Percentiles rank a stretch among this genome's conserved stretches.
phyloP scores from a whole-genome alignment of 2,113 vertebrate species.

The Cisticola juncidis region DNA sequence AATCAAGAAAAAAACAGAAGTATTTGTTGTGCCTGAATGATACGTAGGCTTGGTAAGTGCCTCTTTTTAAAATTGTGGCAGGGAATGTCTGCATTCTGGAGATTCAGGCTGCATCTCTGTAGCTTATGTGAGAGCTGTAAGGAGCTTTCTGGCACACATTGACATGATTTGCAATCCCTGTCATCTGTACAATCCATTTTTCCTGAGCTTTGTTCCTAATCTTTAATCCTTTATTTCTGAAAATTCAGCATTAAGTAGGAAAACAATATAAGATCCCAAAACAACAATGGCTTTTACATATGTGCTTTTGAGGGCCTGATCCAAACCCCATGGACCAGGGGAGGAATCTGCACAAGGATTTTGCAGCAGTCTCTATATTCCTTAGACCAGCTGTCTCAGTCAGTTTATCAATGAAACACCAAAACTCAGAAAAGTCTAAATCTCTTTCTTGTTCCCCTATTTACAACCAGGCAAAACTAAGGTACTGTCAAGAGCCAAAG shows the following conservation, averaged over 20 bases:
- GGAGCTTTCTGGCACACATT: slow-evolving; percentile 31
- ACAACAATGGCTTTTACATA: not conserved
- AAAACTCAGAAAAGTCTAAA: not conserved
- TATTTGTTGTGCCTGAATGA: slow-evolving; percentile 38
- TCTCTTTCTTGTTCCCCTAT: not conserved
- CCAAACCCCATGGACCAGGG: not conserved
- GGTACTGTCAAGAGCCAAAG: not conserved
- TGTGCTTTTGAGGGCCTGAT: not conserved
- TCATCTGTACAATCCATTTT: slow-evolving; percentile 11
- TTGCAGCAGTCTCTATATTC: not conserved
- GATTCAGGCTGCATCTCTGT: not conserved
- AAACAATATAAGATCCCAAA: not conserved
- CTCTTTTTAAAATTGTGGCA: slow-evolving; percentile 34
- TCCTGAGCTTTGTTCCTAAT: not conserved
- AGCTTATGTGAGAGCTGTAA: not conserved
- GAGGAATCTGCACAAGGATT: not conserved
- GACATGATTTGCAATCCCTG: not conserved
- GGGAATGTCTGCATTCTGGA: slow-evolving; percentile 25
- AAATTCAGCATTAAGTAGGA: not conserved
- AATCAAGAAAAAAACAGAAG: slow-evolving; percentile 3
- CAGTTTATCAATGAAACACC: not conserved
- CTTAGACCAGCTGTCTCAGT: not conserved
- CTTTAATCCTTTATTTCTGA: slow-evolving; percentile 29
- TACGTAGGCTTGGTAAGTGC: slow-evolving; percentile 30
- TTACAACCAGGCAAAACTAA: not conserved